Percentiles rank a stretch among this genome's conserved stretches.
These are phyloP conservation scores for Petrocephalus zakoni DNA, from an alignment of 2,113 vertebrate genomes.

Conservation along the genomic window DNA sequence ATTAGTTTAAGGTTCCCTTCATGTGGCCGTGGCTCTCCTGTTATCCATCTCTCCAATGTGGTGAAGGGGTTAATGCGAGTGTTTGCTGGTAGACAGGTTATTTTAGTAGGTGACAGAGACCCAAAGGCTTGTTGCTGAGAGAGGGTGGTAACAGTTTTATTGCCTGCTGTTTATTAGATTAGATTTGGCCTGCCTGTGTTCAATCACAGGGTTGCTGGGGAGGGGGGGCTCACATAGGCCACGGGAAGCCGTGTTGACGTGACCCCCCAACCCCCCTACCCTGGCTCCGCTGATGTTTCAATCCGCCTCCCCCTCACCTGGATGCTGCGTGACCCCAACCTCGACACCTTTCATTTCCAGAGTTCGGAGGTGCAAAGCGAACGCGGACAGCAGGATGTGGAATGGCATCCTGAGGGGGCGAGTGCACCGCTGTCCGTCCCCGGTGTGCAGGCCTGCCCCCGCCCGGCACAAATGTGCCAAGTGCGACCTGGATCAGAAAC, in stretches of 20 bases:
- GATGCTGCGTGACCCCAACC: neutral
- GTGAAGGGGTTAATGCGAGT: neutral
- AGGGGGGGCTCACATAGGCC: neutral
- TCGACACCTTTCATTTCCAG: neutral
- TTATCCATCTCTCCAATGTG: neutral
- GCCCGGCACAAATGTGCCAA: neutral
- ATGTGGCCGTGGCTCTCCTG: neutral
- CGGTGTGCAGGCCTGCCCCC: neutral
- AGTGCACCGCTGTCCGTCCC: neutral
- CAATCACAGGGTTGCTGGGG: neutral
- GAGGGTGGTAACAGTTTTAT: neutral
- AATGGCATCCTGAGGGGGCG: neutral
- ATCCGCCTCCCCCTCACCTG: neutral
- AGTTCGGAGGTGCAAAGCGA: neutral
- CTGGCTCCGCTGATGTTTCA: constrained; percentile 19
- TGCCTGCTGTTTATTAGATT: constrained; percentile 17
- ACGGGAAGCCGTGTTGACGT: neutral
- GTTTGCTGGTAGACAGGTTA: neutral
- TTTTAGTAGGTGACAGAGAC: neutral
- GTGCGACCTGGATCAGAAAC: neutral
- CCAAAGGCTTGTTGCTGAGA: neutral
- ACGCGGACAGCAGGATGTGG: neutral
- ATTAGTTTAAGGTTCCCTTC: no score
- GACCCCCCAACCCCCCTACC: neutral
- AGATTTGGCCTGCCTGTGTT: constrained; percentile 13